Conservation (phyloP, 2,797 vertebrate genomes). For the Tragopan temminckii region DNA sequence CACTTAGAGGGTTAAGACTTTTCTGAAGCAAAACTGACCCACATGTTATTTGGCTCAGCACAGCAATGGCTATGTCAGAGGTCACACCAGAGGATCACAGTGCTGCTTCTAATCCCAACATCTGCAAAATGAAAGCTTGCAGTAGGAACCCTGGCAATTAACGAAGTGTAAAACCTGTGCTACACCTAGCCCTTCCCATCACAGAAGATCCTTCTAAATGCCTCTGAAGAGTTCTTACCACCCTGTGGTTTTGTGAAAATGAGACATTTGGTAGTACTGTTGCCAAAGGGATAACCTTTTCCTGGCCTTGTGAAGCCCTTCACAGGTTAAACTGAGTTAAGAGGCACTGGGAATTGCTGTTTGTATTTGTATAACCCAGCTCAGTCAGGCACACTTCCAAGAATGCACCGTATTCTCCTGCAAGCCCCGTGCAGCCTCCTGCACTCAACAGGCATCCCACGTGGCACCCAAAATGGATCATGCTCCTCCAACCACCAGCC, state of each 20-base stretch:
- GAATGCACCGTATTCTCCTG: slow-evolving; percentile 20
- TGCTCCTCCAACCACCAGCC: background rate
- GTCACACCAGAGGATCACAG: background rate
- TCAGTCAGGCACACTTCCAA: slow-evolving; percentile 42
- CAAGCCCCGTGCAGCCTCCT: background rate
- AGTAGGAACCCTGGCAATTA: background rate
- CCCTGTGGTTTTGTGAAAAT: background rate
- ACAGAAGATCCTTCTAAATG: background rate
- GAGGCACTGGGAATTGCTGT: background rate
- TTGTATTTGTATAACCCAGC: background rate
- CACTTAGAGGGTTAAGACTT: background rate
- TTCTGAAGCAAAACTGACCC: background rate
- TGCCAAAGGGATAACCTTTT: background rate
- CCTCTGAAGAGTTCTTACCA: background rate
- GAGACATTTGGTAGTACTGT: background rate
- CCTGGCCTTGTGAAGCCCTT: background rate
- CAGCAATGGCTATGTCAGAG: background rate
- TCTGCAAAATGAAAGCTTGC: background rate
- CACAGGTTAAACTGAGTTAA: background rate
- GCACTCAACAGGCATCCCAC: background rate
- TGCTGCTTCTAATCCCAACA: background rate
- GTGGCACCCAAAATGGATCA: slow-evolving; percentile 24
- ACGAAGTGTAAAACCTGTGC: background rate
- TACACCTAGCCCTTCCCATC: background rate
- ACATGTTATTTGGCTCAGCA: background rate